A percentile compares a stretch with the other conserved stretches of the same genome.
Evolutionary conservation across 2,888 invertebrate species (phyloP).

Genomic region (Dascillus cervinus): DNA sequence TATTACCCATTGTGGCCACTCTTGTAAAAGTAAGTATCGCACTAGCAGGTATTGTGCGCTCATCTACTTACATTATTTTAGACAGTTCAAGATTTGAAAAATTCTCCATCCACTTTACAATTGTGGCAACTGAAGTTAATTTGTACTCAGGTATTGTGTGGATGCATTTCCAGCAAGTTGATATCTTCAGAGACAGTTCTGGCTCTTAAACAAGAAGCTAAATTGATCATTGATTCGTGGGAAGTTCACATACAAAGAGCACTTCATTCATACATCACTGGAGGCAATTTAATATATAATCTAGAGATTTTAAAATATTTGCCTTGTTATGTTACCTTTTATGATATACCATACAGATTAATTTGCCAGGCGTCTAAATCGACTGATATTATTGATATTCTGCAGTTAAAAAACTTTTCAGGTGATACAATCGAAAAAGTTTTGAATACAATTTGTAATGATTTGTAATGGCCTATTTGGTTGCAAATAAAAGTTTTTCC

Average conservation of each 20-base stretch:
- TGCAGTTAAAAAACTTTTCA: too few species aligned
- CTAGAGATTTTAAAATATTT: slow-evolving; percentile 40
- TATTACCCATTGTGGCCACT: slow-evolving; percentile 64
- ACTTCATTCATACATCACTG: slow-evolving; percentile 47
- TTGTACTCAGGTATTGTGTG: slow-evolving; percentile 45
- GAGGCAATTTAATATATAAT: slow-evolving; percentile 37
- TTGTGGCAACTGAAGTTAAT: slow-evolving; percentile 69
- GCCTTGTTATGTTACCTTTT: slow-evolving; percentile 50
- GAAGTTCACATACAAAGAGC: slow-evolving; percentile 43
- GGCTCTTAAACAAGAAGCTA: slow-evolving; percentile 53
- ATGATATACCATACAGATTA: slow-evolving; percentile 53
- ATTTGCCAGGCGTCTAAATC: too few species aligned
- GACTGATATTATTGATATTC: too few species aligned
- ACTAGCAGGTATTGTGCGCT: neutral
- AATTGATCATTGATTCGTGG: slow-evolving; percentile 49
- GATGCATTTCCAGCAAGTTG: slow-evolving; percentile 41
- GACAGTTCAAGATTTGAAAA: slow-evolving; percentile 29
- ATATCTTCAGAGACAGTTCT: slow-evolving; percentile 55
- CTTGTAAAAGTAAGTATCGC: slow-evolving; percentile 53
- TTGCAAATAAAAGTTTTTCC: too few species aligned
- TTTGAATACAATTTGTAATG: too few species aligned
- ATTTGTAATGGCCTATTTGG: too few species aligned
- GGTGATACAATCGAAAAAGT: too few species aligned
- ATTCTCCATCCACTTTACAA: slow-evolving; percentile 49
- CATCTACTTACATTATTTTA: slow-evolving; percentile 17